Conservation (phyloP, 2,113 vertebrate species). For the Pterocles orientalis region DNA sequence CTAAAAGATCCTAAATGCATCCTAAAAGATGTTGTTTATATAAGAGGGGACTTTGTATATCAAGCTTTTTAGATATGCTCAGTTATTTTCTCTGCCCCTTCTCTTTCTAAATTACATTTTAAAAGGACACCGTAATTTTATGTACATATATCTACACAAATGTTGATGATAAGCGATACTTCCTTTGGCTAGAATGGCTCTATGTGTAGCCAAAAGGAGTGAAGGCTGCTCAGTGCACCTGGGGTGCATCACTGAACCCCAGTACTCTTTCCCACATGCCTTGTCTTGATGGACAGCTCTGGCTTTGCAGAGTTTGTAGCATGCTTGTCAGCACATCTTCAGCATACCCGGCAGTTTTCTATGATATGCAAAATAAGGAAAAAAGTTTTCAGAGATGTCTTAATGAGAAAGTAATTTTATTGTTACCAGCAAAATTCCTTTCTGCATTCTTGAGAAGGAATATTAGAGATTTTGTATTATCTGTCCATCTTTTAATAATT, state of each 20-base stretch:
- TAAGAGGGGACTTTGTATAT: not conserved
- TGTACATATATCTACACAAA: not conserved
- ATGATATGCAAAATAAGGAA: not conserved
- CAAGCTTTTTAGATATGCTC: not conserved
- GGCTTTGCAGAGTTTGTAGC: not conserved
- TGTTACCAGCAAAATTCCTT: not conserved
- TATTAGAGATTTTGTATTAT: not conserved
- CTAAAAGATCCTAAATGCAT: not conserved
- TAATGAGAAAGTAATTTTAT: not conserved
- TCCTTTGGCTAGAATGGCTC: not conserved
- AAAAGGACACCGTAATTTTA: not conserved
- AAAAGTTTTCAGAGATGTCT: not conserved
- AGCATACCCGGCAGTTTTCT: not conserved
- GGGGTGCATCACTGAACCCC: not conserved
- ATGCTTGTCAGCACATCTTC: rapidly evolving
- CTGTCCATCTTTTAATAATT: not conserved
- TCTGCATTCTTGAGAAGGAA: not conserved
- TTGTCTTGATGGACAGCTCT: not conserved
- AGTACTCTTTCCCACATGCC: not conserved
- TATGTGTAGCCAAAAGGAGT: not conserved
- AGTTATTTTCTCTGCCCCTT: not conserved
- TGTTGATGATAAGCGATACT: not conserved
- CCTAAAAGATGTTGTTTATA: not conserved
- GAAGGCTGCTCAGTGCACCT: not conserved
- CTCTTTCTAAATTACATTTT: not conserved